These are phyloP conservation scores for Esperia sulphurella DNA, from an alignment of 2,888 invertebrate genomes.

Conservation along the genomic window DNA sequence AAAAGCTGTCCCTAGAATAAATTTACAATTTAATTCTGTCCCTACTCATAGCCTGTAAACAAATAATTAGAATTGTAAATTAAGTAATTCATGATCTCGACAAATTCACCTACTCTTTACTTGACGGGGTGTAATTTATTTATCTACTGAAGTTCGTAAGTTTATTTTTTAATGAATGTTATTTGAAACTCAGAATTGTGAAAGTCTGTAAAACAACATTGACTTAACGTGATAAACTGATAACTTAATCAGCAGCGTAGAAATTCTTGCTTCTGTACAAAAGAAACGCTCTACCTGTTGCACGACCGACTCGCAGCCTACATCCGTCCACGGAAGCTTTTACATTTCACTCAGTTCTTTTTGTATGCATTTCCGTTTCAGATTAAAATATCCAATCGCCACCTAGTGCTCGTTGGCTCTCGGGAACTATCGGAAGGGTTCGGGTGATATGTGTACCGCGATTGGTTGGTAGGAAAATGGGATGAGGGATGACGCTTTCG, in stretches of 20 bases:
- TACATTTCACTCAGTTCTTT: constrained; percentile 63
- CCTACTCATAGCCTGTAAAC: constrained; percentile 40
- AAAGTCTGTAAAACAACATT: no score
- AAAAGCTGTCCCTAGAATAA: constrained; percentile 54
- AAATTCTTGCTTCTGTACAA: neutral
- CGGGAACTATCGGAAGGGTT: constrained; percentile 53
- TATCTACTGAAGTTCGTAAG: neutral
- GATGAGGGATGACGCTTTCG: constrained; percentile 70
- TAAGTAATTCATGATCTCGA: constrained; percentile 44
- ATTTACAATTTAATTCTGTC: constrained; percentile 52
- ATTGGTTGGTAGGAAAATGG: constrained; percentile 60
- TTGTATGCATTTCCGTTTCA: constrained; percentile 76
- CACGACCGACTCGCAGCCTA: constrained; percentile 37
- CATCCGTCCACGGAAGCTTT: constrained; percentile 53
- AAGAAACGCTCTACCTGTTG: constrained; percentile 64
- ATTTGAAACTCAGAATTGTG: no score
- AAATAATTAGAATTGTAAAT: constrained; percentile 66
- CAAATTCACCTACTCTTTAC: constrained; percentile 26
- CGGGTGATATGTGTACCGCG: constrained; percentile 34
- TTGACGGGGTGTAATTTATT: constrained; percentile 6
- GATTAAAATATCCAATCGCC: constrained; percentile 77
- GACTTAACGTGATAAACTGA: no score
- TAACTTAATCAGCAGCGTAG: no score
- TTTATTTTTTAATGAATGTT: no score
- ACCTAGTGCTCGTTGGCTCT: constrained; percentile 55